These are phyloP conservation scores for Porites cylindrica DNA, from an alignment of 92 coral and sea anemone species.

Conservation along the genomic window DNA sequence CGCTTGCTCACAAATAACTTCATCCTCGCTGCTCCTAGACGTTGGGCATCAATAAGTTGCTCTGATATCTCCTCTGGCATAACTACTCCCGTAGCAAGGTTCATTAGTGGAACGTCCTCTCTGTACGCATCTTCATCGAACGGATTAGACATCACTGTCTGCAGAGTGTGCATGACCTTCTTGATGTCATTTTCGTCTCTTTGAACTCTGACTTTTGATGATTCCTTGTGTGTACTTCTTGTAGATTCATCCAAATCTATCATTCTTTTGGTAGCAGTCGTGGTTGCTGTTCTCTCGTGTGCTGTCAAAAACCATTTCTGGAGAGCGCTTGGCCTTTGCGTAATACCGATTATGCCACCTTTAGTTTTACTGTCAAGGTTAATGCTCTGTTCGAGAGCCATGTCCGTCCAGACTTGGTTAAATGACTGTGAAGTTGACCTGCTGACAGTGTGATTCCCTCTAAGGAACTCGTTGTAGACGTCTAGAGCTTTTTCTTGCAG, in stretches of 20 bases:
- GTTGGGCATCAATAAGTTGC: background rate
- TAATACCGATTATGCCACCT: constrained; percentile 68
- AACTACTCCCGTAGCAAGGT: constrained; percentile 55
- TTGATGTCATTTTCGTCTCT: constrained; percentile 13
- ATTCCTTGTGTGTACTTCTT: constrained; percentile 37
- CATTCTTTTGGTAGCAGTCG: constrained; percentile 51
- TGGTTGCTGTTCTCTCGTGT: constrained; percentile 45
- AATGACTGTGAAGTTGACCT: too few relatives aligned
- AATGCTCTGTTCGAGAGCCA: constrained; percentile 59
- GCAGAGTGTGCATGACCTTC: constrained; percentile 1
- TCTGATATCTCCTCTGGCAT: constrained; percentile 25
- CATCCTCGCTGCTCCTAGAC: constrained; percentile 8
- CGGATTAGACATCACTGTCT: constrained; percentile 27
- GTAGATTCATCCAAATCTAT: constrained; percentile 23
- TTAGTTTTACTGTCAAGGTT: constrained; percentile 65
- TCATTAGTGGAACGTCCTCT: constrained; percentile 29
- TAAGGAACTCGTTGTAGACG: too few relatives aligned
- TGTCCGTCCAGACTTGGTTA: too few relatives aligned
- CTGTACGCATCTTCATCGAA: background rate
- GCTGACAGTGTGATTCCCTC: too few relatives aligned
- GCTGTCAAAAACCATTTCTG: constrained; percentile 44
- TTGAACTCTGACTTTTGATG: background rate
- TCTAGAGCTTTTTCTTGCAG: too few relatives aligned
- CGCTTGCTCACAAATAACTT: constrained; percentile 21
- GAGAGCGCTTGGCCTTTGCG: constrained; percentile 50